phyloP scores from a whole-genome alignment of 2,888 invertebrate genomes.

The Rhagophthalmus giganteus region DNA sequence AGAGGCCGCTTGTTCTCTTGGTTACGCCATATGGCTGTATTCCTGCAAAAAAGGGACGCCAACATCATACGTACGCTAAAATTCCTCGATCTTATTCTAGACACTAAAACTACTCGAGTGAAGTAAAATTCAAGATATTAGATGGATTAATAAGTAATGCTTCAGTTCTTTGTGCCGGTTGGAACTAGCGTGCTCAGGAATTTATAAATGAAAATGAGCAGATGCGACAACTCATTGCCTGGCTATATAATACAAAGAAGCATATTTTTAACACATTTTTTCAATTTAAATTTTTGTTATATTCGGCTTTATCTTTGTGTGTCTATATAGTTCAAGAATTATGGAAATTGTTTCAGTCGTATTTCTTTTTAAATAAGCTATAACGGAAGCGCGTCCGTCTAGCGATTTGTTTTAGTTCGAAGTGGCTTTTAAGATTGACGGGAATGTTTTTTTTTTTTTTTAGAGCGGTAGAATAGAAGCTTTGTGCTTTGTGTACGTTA shows the following conservation, averaged over 20 bases:
- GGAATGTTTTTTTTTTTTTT: not conserved
- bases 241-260: not conserved
- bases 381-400: too few species aligned
- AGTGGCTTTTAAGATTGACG: not conserved
- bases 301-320: too few species aligned
- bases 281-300: not conserved
- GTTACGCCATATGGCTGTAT: constrained; percentile 23
- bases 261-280: not conserved
- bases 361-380: too few species aligned
- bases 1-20: constrained; percentile 24
- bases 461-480: constrained; percentile 10
- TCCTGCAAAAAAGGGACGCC: constrained; percentile 18
- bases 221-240: constrained; percentile 8
- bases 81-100: constrained; percentile 14
- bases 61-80: constrained; percentile 9
- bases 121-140: constrained; percentile 33
- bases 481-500: constrained; percentile 12
- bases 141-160: constrained; percentile 33
- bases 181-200: constrained; percentile 14
- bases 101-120: constrained; percentile 29
- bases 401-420: too few species aligned
- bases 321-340: too few species aligned
- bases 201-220: constrained; percentile 20
- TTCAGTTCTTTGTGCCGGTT: constrained; percentile 24
- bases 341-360: too few species aligned